Conservation (phyloP, 2,797 vertebrate genomes). For the Antrozous pallidus region DNA sequence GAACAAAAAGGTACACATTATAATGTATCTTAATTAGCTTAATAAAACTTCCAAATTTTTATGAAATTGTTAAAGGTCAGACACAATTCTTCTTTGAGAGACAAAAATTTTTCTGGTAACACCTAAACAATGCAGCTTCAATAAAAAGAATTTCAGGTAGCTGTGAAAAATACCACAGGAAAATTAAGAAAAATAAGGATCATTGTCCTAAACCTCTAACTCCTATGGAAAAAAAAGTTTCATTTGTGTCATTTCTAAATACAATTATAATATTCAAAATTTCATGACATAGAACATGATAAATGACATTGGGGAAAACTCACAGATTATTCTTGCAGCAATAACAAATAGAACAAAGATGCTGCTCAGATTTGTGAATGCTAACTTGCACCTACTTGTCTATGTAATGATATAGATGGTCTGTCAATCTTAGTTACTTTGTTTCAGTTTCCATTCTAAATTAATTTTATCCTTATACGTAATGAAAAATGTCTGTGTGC, state of each 20-base stretch:
- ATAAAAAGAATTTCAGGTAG: background rate
- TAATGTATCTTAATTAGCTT: background rate
- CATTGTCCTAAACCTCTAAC: background rate
- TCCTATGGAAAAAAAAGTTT: background rate
- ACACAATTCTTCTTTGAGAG: background rate
- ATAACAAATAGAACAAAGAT: background rate
- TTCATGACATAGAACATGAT: background rate
- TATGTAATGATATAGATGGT: background rate
- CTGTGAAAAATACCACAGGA: background rate
- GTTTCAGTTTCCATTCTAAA: background rate
- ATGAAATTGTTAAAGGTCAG: background rate
- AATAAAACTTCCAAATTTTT: slow-evolving; percentile 3
- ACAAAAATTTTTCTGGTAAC: background rate
- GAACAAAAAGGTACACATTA: slow-evolving; percentile 24
- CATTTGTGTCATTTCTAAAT: background rate
- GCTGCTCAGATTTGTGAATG: background rate
- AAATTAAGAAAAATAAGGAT: background rate
- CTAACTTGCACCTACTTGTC: background rate
- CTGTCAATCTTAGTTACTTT: background rate
- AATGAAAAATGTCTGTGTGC: background rate
- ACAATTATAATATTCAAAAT: background rate
- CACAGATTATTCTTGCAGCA: background rate
- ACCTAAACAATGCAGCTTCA: background rate
- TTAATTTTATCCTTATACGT: background rate
- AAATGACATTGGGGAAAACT: background rate